Conservation (phyloP, 2,797 vertebrate genomes). For the Tiaroga cobitis region DNA sequence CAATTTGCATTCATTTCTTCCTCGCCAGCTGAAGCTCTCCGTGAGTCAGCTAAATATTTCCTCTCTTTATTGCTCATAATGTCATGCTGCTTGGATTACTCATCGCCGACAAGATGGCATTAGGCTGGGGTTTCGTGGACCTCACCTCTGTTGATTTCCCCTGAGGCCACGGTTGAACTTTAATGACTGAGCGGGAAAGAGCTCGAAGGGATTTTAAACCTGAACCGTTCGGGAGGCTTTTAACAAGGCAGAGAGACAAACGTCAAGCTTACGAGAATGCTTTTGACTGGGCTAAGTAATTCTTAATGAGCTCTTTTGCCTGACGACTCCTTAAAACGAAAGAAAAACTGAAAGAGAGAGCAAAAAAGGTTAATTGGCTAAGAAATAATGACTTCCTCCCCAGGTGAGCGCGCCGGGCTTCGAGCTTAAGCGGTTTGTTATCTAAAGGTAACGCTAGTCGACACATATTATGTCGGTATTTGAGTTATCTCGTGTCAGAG, state of each 20-base stretch:
- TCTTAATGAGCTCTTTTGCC: conserved; percentile 63
- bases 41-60: conserved; percentile 71
- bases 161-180: conserved; percentile 69
- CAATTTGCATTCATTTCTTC: conserved; percentile 65
- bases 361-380: conserved; percentile 47
- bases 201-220: conserved; percentile 64
- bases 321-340: conserved; percentile 44
- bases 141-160: conserved; percentile 77
- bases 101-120: conserved; percentile 70
- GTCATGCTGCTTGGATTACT: conserved; percentile 69
- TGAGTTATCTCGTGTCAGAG: conserved; percentile 7
- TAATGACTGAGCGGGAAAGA: conserved; percentile 73
- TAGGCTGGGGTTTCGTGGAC: conserved; percentile 70
- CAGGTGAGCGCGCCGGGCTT: not conserved
- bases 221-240: conserved; percentile 58
- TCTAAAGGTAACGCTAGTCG: conserved; percentile 16
- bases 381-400: conserved; percentile 48
- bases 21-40: conserved; percentile 56
- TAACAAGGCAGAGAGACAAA: conserved; percentile 62
- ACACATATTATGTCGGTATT: not conserved
- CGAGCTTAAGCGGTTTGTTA: not conserved
- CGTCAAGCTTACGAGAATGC: conserved; percentile 55
- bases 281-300: conserved; percentile 63
- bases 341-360: conserved; percentile 24
- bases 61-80: conserved; percentile 75